Conservation (phyloP, 1,140 invertebrate genomes). For the Contarinia nasturtii region DNA sequence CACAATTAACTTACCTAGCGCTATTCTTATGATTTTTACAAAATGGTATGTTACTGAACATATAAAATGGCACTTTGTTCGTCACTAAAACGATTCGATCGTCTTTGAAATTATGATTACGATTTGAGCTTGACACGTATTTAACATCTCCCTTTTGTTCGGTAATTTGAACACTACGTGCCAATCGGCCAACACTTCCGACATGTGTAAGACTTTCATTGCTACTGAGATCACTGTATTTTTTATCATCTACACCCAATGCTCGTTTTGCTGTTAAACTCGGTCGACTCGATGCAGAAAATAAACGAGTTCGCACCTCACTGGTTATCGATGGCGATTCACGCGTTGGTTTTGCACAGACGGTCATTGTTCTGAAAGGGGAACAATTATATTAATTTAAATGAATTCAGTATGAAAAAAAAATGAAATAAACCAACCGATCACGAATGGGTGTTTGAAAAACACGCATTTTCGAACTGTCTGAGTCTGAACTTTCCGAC, state of each 20-base stretch:
- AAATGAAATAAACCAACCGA: not conserved
- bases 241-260: slow-evolving; percentile 2
- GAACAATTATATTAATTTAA: too few relatives aligned
- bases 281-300: not conserved
- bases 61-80: slow-evolving; percentile 51
- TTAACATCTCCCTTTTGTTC: slow-evolving; percentile 35
- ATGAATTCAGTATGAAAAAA: too few relatives aligned
- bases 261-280: not conserved
- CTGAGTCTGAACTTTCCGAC: slow-evolving; percentile 44
- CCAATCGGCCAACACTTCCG: slow-evolving; percentile 23
- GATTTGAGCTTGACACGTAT: slow-evolving; percentile 21
- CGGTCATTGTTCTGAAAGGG: too few relatives aligned
- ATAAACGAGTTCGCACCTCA: not conserved
- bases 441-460: not conserved
- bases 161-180: slow-evolving; percentile 36
- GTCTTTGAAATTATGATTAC: slow-evolving; percentile 27
- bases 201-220: slow-evolving; percentile 20
- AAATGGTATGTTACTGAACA: slow-evolving; percentile 70
- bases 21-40: slow-evolving; percentile 19
- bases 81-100: slow-evolving; percentile 56
- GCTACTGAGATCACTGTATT: slow-evolving; percentile 13
- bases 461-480: slow-evolving; percentile 31
- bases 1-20: slow-evolving; percentile 3
- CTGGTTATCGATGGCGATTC: too few relatives aligned
- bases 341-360: too few relatives aligned